These are phyloP conservation scores for Microcaecilia unicolor DNA, from an alignment of 2,797 vertebrate species.

Conservation along the genomic window DNA sequence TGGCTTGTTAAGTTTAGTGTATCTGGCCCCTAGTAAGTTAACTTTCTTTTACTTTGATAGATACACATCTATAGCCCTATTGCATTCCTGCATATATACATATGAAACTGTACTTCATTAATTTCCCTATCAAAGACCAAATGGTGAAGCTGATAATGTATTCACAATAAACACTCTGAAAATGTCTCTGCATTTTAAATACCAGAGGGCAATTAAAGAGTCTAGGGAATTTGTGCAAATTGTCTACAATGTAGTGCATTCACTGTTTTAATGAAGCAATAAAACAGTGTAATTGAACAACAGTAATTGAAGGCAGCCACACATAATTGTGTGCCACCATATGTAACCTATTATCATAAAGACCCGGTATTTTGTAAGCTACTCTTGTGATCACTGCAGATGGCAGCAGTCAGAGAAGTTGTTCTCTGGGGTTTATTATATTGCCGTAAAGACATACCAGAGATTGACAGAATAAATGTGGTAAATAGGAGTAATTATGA, in stretches of 20 bases:
- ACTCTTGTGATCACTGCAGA: conserved; percentile 53
- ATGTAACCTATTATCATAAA: conserved; percentile 61
- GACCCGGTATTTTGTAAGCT: conserved; percentile 52
- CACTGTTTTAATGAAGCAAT: conserved; percentile 64
- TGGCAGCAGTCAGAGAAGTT: conserved; percentile 55
- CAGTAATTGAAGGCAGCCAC: conserved; percentile 63
- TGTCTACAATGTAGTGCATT: conserved; percentile 47
- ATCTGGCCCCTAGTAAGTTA: no score
- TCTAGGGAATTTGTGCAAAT: conserved; percentile 55
- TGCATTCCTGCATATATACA: no score
- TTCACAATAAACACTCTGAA: conserved; percentile 36
- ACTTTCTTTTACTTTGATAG: no score
- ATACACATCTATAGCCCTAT: no score
- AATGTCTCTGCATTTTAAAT: conserved; percentile 40
- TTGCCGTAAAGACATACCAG: conserved; percentile 52
- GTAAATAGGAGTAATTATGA: conserved; percentile 56
- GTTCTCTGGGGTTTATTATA: conserved; percentile 59
- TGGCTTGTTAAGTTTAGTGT: no score
- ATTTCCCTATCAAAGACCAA: no score
- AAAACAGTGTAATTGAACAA: conserved; percentile 62
- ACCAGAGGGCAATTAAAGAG: conserved; percentile 51
- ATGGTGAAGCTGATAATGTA: background rate
- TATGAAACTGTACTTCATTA: no score
- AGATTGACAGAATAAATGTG: conserved; percentile 55
- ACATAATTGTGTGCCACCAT: conserved; percentile 53